phyloP scores from a whole-genome alignment of 2,797 vertebrate species.

The Lacerta viridis region DNA sequence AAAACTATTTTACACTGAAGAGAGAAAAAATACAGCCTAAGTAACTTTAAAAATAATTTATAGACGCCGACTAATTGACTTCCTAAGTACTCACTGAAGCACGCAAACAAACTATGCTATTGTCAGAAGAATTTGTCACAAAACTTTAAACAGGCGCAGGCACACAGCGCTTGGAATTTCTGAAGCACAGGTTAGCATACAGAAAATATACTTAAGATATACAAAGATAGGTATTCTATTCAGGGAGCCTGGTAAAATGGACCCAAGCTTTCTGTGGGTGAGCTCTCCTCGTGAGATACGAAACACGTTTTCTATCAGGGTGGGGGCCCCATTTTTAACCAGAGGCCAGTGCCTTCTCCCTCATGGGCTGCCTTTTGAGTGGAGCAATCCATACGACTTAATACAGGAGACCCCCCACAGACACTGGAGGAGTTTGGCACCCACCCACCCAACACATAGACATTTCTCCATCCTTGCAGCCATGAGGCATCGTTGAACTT shows the following conservation, averaged over 20 bases:
- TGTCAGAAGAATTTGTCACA: not conserved
- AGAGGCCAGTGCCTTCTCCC: too few species aligned
- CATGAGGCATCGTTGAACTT: too few species aligned
- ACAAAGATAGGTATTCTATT: not conserved
- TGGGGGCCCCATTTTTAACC: too few species aligned
- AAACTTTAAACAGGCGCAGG: not conserved
- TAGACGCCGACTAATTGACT: not conserved
- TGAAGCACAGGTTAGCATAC: not conserved
- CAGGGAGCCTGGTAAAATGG: not conserved
- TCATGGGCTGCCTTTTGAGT: too few species aligned
- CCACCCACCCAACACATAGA: too few species aligned
- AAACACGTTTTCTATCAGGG: too few species aligned
- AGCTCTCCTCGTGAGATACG: not conserved
- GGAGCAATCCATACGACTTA: too few species aligned
- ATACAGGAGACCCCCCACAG: too few species aligned
- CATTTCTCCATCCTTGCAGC: too few species aligned
- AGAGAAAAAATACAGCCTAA: not conserved
- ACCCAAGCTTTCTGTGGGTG: not conserved
- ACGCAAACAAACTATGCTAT: not conserved
- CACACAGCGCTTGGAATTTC: not conserved
- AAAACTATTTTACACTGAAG: not conserved
- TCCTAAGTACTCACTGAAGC: not conserved
- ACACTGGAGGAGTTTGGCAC: too few species aligned
- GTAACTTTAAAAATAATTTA: not conserved
- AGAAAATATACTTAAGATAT: not conserved